Evolutionary conservation across 2,797 vertebrate genomes (phyloP).

Genomic region (Liparis tanakae): DNA sequence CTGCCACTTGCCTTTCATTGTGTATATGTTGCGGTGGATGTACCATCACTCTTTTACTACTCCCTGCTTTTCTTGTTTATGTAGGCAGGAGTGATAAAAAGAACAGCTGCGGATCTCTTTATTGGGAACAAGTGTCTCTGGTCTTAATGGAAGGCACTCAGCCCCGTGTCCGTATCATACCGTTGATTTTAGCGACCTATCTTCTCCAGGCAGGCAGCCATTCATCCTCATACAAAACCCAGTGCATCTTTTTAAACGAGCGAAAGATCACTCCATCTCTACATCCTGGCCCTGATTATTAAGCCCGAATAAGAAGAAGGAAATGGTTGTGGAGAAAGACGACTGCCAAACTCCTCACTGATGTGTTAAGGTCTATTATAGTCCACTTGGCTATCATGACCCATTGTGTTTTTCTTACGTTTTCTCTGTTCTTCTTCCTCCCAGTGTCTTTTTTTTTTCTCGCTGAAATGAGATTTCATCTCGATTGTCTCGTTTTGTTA

Average conservation of each 20-base stretch:
- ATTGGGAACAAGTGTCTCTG: conserved; percentile 74
- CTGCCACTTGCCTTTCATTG: conserved; percentile 77
- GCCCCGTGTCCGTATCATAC: conserved; percentile 52
- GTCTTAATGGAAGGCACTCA: conserved; percentile 64
- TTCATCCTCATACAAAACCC: conserved; percentile 32
- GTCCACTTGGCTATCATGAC: conserved; percentile 2
- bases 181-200: conserved; percentile 60
- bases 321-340: conserved; percentile 12
- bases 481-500: conserved; percentile 52
- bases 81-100: conserved; percentile 75
- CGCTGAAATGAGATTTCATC: conserved; percentile 52
- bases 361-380: conserved; percentile 20
- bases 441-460: conserved; percentile 21
- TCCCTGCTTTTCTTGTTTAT: conserved; percentile 69
- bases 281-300: conserved; percentile 21
- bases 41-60: conserved; percentile 72
- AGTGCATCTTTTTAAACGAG: conserved; percentile 22
- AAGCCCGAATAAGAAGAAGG: conserved; percentile 32
- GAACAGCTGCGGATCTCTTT: conserved; percentile 79
- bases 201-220: conserved; percentile 50
- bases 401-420: background rate
- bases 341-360: conserved; percentile 33
- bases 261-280: conserved; percentile 33
- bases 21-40: conserved; percentile 70
- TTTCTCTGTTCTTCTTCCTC: conserved; percentile 8